Conservation (phyloP, 2,113 vertebrate species). For the Astatotilapia flaviijosephi region DNA sequence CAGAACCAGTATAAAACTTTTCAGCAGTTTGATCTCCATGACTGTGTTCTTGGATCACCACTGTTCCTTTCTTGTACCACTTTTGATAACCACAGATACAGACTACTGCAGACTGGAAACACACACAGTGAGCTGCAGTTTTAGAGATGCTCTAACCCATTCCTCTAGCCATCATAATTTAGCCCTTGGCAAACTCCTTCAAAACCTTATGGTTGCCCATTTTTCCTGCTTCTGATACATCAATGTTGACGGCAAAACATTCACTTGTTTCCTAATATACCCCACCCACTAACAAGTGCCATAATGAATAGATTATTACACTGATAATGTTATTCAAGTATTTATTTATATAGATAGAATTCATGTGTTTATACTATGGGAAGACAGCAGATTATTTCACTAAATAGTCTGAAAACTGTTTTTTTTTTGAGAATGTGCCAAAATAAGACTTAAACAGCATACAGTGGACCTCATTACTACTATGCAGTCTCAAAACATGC, state of each 20-base stretch:
- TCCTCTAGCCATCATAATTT: background rate
- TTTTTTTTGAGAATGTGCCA: background rate
- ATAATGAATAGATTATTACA: background rate
- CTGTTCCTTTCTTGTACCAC: background rate
- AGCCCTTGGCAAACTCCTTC: background rate
- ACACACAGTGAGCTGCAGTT: background rate
- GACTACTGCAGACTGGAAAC: background rate
- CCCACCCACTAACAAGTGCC: background rate
- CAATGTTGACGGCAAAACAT: background rate
- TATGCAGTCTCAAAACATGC: background rate
- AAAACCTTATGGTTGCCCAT: background rate
- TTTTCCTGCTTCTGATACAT: background rate
- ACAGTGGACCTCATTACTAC: background rate
- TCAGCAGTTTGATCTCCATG: background rate
- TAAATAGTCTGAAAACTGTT: background rate
- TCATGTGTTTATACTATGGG: background rate
- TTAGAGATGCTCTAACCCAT: background rate
- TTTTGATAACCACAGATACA: background rate
- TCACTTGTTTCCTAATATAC: background rate
- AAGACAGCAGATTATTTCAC: background rate
- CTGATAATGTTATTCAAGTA: background rate
- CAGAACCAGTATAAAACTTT: background rate
- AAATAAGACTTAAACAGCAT: background rate
- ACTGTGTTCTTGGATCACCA: background rate
- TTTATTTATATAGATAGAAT: background rate